These are phyloP conservation scores for Cheilosia urbana DNA, from an alignment of 2,888 invertebrate species.

Conservation along the genomic window DNA sequence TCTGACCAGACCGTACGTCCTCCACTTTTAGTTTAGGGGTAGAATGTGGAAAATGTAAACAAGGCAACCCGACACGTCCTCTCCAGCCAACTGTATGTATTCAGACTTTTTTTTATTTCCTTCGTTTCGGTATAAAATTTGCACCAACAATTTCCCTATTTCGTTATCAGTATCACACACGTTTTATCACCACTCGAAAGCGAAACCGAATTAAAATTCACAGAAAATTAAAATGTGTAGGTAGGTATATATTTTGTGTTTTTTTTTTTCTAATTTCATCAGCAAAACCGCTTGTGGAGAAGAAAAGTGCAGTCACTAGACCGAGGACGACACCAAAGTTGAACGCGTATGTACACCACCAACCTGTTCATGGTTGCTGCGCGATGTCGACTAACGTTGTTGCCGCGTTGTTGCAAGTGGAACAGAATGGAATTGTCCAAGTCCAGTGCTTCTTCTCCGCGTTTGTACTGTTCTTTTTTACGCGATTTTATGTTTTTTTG, in stretches of 20 bases:
- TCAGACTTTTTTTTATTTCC: constrained; percentile 8
- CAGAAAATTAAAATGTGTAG: constrained; percentile 25
- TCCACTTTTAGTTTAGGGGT: not conserved
- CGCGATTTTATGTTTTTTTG: constrained; percentile 9
- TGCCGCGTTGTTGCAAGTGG: constrained; percentile 69
- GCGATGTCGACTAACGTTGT: constrained; percentile 73
- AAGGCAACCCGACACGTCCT: constrained; percentile 32
- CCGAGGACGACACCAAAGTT: constrained; percentile 68
- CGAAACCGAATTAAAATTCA: constrained; percentile 37
- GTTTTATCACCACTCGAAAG: constrained; percentile 16
- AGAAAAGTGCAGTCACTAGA: constrained; percentile 56
- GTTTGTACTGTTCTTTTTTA: constrained; percentile 33
- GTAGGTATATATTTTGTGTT: not conserved
- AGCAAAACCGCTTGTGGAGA: constrained; percentile 46
- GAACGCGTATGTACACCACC: constrained; percentile 73
- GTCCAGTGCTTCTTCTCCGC: constrained; percentile 30
- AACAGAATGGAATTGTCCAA: constrained; percentile 67
- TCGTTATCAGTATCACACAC: constrained; percentile 35
- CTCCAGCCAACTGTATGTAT: constrained; percentile 32
- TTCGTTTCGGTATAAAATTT: constrained; percentile 15
- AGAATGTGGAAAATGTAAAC: constrained; percentile 62
- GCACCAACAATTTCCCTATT: constrained; percentile 3
- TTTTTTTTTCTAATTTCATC: constrained; percentile 5
- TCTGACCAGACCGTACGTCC: not conserved
- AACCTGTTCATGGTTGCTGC: constrained; percentile 76